Conservation (phyloP, 2,113 vertebrate genomes). For the Sigmodon hispidus region DNA sequence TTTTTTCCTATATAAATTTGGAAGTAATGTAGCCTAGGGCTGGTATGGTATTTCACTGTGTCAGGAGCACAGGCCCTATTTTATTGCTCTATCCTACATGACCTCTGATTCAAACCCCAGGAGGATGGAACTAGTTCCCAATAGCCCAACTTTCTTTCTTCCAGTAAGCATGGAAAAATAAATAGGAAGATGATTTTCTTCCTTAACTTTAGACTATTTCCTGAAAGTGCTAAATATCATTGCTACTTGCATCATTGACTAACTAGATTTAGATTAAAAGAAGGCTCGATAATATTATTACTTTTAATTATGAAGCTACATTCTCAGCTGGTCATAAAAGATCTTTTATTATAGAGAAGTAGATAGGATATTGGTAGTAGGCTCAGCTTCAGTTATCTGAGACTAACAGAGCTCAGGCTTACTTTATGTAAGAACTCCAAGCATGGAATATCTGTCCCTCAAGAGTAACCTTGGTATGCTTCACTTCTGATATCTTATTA, state of each 20-base stretch:
- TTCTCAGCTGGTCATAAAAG: not conserved
- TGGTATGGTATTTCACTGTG: not conserved
- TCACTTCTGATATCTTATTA: not conserved
- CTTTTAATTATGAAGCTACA: not conserved
- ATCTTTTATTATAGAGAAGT: not conserved
- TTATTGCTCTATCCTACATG: not conserved
- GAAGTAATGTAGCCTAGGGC: not conserved
- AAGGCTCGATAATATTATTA: not conserved
- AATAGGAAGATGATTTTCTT: not conserved
- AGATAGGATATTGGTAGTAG: not conserved
- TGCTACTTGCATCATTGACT: not conserved
- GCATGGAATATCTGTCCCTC: not conserved
- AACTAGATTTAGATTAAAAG: slow-evolving; percentile 19
- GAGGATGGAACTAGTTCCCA: too few species aligned
- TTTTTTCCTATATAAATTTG: slow-evolving; percentile 12
- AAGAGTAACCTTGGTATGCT: not conserved
- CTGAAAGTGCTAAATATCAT: not conserved
- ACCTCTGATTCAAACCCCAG: not conserved
- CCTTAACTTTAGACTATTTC: not conserved
- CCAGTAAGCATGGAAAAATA: not conserved
- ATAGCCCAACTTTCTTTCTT: not conserved
- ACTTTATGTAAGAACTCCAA: not conserved
- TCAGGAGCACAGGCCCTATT: not conserved
- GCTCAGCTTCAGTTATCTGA: not conserved
- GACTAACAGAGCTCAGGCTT: not conserved